Conservation (phyloP, 2,888 invertebrate genomes). For the Sarcophaga carnaria region DNA sequence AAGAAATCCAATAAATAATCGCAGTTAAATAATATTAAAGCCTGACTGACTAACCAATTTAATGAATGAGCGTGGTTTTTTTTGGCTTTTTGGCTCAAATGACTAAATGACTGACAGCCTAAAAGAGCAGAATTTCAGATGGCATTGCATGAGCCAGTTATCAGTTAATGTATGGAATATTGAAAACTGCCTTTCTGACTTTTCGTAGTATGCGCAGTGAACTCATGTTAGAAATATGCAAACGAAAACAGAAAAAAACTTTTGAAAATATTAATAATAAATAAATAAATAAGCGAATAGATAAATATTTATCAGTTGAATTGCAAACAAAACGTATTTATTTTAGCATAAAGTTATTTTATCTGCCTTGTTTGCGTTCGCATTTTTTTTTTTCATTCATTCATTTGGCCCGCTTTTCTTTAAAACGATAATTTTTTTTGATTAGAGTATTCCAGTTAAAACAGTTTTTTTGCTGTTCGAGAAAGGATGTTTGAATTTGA, state of each 20-base stretch:
- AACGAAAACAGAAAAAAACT: conserved; percentile 32
- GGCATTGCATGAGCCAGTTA: background rate
- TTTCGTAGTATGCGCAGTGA: conserved; percentile 47
- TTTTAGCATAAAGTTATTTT: conserved; percentile 49
- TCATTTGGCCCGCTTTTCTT: conserved; percentile 15
- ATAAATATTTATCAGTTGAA: conserved; percentile 63
- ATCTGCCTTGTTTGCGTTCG: conserved; percentile 34
- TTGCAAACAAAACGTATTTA: conserved; percentile 51
- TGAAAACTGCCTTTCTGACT: conserved; percentile 20
- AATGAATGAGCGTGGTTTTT: background rate
- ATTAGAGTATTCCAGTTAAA: no score
- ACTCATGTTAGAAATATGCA: conserved; percentile 63
- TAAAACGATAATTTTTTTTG: conserved; percentile 12
- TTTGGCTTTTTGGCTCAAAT: background rate
- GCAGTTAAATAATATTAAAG: conserved; percentile 3
- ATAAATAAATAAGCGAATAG: conserved; percentile 57
- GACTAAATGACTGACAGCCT: conserved; percentile 1
- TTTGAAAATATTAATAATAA: conserved; percentile 28
- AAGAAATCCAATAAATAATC: conserved; percentile 15
- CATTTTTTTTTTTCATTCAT: background rate
- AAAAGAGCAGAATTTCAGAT: background rate
- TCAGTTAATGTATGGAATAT: background rate
- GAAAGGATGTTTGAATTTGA: no score
- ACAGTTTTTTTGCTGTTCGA: no score
- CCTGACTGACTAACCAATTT: conserved; percentile 4